Percentiles rank a stretch among this genome's conserved stretches.
These are phyloP conservation scores for Hystrix brachyura DNA, from an alignment of 2,113 vertebrate genomes.

Conservation along the genomic window DNA sequence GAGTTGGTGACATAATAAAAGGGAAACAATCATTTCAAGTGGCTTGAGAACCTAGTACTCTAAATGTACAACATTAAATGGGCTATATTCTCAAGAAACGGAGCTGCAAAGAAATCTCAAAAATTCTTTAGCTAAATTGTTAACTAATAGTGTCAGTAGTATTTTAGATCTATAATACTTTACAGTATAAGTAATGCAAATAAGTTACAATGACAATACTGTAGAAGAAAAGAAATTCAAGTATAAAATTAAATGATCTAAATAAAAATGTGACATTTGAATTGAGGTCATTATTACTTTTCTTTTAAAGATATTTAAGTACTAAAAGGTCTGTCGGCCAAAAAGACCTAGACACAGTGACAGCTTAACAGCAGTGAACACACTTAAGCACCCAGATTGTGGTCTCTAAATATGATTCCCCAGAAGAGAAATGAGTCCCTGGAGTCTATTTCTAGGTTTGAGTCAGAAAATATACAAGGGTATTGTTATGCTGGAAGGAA, in stretches of 20 bases:
- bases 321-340: background rate
- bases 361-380: background rate
- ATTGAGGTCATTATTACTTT: background rate
- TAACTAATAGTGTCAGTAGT: background rate
- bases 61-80: background rate
- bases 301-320: background rate
- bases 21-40: background rate
- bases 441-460: background rate
- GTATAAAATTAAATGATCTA: background rate
- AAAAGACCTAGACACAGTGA: background rate
- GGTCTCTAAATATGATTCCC: background rate
- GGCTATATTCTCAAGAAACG: slow-evolving; percentile 13
- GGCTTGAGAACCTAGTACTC: background rate
- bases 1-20: background rate
- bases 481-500: background rate
- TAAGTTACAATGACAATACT: background rate
- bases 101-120: background rate
- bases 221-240: background rate
- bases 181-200: background rate
- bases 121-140: background rate
- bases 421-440: background rate
- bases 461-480: background rate
- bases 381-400: background rate
- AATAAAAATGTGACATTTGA: slow-evolving; percentile 27
- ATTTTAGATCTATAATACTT: background rate